Base-by-base conservation (phyloP, 2,888 invertebrate genomes). In the Napeogenes inachia region DNA sequence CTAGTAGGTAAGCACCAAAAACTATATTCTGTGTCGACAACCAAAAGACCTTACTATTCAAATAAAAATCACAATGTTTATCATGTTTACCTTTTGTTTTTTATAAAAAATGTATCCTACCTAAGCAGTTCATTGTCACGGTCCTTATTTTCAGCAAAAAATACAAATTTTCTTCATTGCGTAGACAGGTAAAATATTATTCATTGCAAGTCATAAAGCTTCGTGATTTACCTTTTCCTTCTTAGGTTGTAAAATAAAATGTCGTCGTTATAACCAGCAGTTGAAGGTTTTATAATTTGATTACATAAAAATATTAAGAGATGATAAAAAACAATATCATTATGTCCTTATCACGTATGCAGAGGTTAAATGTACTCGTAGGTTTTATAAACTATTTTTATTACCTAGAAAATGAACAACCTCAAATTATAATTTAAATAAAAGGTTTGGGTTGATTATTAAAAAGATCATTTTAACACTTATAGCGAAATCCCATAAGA, bases 101-200 rank as follows among this genome's bases (percentile, higher is more conserved):
- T 50, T 30, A 12, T 42, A 63, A 69, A 72, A 74, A 73, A 72
- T 45, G 54, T 59, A 54, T 68, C 65, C 62, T 69, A 63, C 68
- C 70, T 70, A 72, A 69, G 70, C 72, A 73, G 71, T 69, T 70
- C 73, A 69, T 71, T 71, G 70, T 69, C 71, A 65, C 64, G 38
- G 66, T 71, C 67, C 72, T 71, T 70, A 50, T 8, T 70, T 74
- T 66, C 64, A 67, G 21, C 68, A 70, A 72, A 71, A 73, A 53
- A 13, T 59, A 75, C 70, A 68, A 70, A 71, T 71, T 73, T 68
- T 55, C 45, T 13, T 68, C 62, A 68, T 59, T 68, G 70, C 67
- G 72, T 60, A 69, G 74, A 75, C 73, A 75, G 72, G 74, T 75
- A 68, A 75, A 78, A 77, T 75, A 72, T 76, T 78, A 76, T 78